These are phyloP conservation scores for Colaptes auratus DNA, from an alignment of 2,113 vertebrate species.

Conservation along the genomic window DNA sequence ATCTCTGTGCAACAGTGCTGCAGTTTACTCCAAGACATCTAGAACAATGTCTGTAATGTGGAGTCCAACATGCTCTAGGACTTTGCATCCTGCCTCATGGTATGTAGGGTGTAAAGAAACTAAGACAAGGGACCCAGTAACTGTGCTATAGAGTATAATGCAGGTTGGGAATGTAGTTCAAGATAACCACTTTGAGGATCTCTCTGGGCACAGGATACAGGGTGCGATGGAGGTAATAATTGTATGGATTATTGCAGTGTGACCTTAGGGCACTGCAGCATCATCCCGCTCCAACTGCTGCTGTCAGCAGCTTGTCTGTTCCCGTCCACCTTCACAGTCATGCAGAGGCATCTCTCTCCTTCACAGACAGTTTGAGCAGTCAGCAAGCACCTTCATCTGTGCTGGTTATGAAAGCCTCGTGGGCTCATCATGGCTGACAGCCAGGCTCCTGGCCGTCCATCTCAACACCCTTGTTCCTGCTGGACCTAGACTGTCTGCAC, in stretches of 20 bases:
- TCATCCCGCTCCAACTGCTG: neutral
- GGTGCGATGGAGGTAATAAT: neutral
- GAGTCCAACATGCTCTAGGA: neutral
- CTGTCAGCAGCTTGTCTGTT: neutral
- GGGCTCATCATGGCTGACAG: neutral
- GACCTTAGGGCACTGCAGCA: neutral
- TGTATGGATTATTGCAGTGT: neutral
- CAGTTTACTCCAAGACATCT: neutral
- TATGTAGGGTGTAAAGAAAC: neutral
- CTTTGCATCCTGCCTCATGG: neutral
- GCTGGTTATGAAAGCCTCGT: neutral
- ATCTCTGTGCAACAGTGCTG: neutral
- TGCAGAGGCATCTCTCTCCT: neutral
- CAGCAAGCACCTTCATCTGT: neutral
- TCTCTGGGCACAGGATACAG: neutral
- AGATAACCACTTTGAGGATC: neutral
- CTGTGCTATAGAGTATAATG: neutral
- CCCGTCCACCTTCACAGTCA: accelerated
- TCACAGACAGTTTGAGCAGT: neutral
- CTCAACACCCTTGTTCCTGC: neutral
- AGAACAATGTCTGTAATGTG: neutral
- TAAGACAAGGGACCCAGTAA: neutral
- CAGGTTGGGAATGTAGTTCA: neutral
- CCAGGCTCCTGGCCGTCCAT: neutral
- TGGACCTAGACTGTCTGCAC: neutral